Percentiles rank a stretch among this genome's conserved stretches.
Evolutionary conservation across 1,140 invertebrate species (phyloP).

Genomic region (Bilobella aurantiaca): DNA sequence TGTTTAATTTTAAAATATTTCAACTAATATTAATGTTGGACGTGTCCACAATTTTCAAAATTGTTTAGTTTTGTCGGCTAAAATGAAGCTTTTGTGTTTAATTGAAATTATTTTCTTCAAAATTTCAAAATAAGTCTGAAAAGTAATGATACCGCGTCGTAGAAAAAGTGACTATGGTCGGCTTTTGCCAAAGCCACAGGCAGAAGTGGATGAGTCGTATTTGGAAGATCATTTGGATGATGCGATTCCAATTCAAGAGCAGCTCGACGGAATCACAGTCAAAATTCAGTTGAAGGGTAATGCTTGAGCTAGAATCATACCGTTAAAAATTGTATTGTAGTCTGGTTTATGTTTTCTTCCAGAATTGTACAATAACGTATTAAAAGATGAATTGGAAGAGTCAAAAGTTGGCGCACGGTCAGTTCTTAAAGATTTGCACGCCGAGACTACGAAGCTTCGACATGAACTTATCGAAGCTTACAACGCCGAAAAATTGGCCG

Average conservation of each 20-base stretch:
- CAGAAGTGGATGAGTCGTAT: neutral
- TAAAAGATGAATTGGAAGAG: constrained; percentile 32
- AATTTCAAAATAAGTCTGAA: neutral
- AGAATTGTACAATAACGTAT: constrained; percentile 31
- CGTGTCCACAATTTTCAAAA: neutral
- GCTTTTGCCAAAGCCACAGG: constrained; percentile 18
- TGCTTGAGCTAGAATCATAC: neutral
- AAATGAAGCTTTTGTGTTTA: neutral
- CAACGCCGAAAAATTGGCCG: constrained; percentile 27
- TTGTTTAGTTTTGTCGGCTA: neutral
- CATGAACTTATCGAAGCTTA: constrained; percentile 23
- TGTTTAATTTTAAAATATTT: neutral
- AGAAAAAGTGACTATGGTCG: constrained; percentile 20
- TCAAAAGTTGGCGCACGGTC: constrained; percentile 20
- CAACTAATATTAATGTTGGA: neutral
- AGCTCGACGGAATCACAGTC: constrained; percentile 27
- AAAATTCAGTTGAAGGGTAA: constrained; percentile 30
- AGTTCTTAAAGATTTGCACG: constrained; percentile 22
- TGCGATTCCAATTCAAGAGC: constrained; percentile 29
- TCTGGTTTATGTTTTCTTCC: neutral
- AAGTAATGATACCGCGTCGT: constrained; percentile 12
- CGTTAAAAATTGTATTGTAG: neutral
- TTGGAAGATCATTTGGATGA: constrained; percentile 23
- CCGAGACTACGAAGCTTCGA: constrained; percentile 23
- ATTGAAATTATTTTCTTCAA: neutral